phyloP scores from a whole-genome alignment of 2,113 vertebrate genomes.

The Micronycteris hirsuta region DNA sequence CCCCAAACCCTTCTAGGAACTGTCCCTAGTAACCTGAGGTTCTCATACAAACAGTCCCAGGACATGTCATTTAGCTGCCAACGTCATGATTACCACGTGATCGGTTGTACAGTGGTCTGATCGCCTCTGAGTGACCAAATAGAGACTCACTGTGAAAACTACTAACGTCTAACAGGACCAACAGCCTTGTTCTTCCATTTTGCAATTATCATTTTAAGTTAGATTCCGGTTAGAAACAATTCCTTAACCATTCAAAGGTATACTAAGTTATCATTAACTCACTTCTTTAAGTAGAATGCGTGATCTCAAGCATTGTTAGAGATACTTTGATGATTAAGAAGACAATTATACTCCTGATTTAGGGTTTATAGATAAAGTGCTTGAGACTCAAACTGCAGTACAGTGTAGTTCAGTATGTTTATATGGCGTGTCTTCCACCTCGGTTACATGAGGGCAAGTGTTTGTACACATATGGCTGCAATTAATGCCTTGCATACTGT shows the following conservation, averaged over 20 bases:
- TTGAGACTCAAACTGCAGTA: background rate
- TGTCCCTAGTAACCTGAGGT: background rate
- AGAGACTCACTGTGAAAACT: background rate
- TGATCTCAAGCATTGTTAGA: background rate
- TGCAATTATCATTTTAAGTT: background rate
- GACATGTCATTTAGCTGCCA: background rate
- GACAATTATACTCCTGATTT: background rate
- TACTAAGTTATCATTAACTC: background rate
- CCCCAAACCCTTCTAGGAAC: background rate
- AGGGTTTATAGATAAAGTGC: background rate
- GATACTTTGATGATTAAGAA: background rate
- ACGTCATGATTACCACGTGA: background rate
- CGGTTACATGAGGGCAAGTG: background rate
- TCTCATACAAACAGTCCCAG: background rate
- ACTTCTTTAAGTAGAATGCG: background rate
- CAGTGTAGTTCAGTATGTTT: background rate
- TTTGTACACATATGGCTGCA: background rate
- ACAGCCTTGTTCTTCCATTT: background rate
- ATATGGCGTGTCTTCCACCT: background rate
- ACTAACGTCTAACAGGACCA: background rate
- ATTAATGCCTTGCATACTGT: background rate
- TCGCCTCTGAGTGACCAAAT: background rate
- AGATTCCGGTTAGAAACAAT: background rate
- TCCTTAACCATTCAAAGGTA: background rate
- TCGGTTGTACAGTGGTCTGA: background rate